These are phyloP conservation scores for Aethina tumida DNA, from an alignment of 1,140 invertebrate genomes.

Conservation along the genomic window DNA sequence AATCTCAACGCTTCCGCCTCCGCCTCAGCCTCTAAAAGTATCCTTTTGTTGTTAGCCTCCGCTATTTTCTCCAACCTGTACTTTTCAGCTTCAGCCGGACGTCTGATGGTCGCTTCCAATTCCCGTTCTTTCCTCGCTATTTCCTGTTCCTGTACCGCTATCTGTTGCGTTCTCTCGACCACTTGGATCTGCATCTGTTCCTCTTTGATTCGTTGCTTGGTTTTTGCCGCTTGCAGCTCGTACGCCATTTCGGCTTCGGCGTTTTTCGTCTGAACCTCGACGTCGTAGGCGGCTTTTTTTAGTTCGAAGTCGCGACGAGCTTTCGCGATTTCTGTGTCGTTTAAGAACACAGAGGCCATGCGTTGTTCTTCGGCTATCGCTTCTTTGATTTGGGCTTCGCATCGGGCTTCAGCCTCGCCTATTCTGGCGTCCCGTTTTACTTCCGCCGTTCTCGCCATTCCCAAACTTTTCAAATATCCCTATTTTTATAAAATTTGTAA, in stretches of 20 bases:
- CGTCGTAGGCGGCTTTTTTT: conserved; percentile 94
- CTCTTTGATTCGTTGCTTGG: conserved; percentile 91
- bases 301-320: conserved; percentile 92
- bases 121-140: conserved; percentile 76
- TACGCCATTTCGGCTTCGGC: conserved; percentile 94
- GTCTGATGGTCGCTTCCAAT: conserved; percentile 79
- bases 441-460: conserved; percentile 92
- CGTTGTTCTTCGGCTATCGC: conserved; percentile 93
- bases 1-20: conserved; percentile 81
- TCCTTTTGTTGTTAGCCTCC: conserved; percentile 77
- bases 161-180: conserved; percentile 86
- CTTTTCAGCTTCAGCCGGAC: conserved; percentile 91
- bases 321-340: conserved; percentile 95
- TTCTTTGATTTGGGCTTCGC: conserved; percentile 83
- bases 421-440: conserved; percentile 94
- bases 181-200: conserved; percentile 93
- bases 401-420: conserved; percentile 87
- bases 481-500: too few species aligned
- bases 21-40: conserved; percentile 84
- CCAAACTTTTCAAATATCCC: conserved; percentile 91
- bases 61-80: conserved; percentile 87
- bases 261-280: conserved; percentile 90
- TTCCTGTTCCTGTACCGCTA: conserved; percentile 83
- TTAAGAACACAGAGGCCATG: conserved; percentile 82
- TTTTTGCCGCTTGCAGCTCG: conserved; percentile 90